phyloP scores from a whole-genome alignment of 2,797 vertebrate species.

The Crypturellus tataupa region DNA sequence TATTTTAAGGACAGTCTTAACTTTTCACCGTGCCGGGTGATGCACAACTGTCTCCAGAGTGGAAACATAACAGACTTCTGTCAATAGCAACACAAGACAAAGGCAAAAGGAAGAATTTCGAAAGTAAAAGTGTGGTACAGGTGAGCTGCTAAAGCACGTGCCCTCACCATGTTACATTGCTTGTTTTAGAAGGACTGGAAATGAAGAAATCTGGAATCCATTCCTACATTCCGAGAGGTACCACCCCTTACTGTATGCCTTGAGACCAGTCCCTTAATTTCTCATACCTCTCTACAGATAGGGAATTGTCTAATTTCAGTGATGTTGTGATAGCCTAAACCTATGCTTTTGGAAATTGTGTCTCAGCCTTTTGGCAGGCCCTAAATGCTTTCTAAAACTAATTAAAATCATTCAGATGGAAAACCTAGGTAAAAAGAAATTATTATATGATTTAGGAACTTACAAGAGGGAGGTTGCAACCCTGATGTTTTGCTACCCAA shows the following conservation, averaged over 20 bases:
- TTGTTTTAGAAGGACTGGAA: background rate
- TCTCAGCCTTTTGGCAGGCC: background rate
- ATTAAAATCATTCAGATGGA: background rate
- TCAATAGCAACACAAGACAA: background rate
- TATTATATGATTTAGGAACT: background rate
- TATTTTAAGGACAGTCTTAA: constrained; percentile 12
- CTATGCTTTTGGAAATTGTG: background rate
- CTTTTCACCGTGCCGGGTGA: background rate
- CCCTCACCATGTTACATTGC: background rate
- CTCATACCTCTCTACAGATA: background rate
- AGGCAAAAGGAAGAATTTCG: background rate
- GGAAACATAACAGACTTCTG: background rate
- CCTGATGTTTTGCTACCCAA: background rate
- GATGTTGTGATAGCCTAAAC: background rate
- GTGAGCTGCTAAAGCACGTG: background rate
- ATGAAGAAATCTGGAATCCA: background rate
- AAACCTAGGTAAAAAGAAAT: background rate
- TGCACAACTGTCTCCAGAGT: background rate
- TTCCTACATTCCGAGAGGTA: background rate
- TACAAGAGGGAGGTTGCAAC: background rate
- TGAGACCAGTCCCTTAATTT: background rate
- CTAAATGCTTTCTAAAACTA: background rate
- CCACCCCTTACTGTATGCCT: background rate
- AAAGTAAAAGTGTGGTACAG: background rate
- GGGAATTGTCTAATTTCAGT: background rate